Base-by-base conservation (phyloP, 2,113 vertebrate genomes). In the Apaloderma vittatum region DNA sequence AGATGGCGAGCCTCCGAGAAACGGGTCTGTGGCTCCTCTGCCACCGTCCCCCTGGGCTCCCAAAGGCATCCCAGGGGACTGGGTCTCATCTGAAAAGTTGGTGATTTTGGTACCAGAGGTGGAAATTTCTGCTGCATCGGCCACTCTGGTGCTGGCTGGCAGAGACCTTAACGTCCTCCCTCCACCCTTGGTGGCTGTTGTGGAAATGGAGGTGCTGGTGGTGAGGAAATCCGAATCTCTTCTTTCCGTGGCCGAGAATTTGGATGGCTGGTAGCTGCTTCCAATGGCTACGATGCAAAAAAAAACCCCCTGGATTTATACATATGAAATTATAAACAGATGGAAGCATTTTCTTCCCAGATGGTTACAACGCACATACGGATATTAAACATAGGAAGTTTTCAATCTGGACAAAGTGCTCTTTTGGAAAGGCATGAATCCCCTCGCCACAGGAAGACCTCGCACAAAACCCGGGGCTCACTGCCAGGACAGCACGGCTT, bases 131-230 rank as follows among this genome's bases (percentile, higher is more conserved):
- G 70, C 32, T 8, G 6, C 8, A 4, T 84, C 24, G 0, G 66
- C 17, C 36, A 94, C 90, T 5, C 89, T 87, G 55, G 89, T 93
- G 90, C 86, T 94, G 73, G 94, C 96, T 51, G 94, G 98, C 76
- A 99, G 96, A 19, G 99, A 99, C 49, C 99, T 97, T 26, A 99
- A 97, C 0, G 97, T 98, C 96, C 98, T 98, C 83, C 98, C 99
- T 80, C 97, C 98, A 36, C 97, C 97, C 76, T 98, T 98, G 85
- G 96, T 98, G 91, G 97, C 95, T 51, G 98, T 79, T 74, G 98
- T 98, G n/a, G 98, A 98, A 37, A 97, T 65, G 27, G 98, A 98
- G 40, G 94, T 96, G 74, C 98, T 95, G 93, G 96, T 96, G 1
- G 94, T 86, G 68, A 91, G 96, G 77, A 95, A 88, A 22, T 96